Base-by-base conservation (phyloP, 2,113 vertebrate genomes). In the crab-eating macaque (Macaca fascicularis) region DNA sequence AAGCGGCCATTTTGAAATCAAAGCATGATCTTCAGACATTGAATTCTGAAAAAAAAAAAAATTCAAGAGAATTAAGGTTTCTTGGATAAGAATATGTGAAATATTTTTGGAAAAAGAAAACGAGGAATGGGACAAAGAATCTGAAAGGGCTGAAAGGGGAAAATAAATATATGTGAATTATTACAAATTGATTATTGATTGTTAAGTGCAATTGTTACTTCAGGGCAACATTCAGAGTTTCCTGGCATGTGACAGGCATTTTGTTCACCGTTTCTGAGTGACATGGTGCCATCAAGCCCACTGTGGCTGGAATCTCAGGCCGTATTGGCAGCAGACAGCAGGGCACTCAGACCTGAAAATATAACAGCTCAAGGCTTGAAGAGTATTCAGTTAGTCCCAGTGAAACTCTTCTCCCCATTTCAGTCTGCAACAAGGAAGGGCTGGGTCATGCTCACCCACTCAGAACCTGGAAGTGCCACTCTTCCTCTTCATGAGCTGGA, bases 1-100 rank as follows among this genome's bases (percentile, higher is more conserved):
- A 20, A 57, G 45, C 55, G 52, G 52, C 32, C 40, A 76, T 87
- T 92, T 64, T 92, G 32, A 94, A 95, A 52, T 84, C 87, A 95
- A 79, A 93, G 32, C 43, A 12, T 40, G 70, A 55, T 59, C 43
- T 83, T 80, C 75, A 89, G 55, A 38, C 17, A n/a, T 10, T 59
- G 50, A 72, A 81, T 76, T 88, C 35, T 94, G 72, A 50, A 52
- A 22, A 32, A 93, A 38, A 38, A 43, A 92, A 83, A 61, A 81
- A 6, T 79, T 70, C 2, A 75, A 32, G n/a, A 32, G 38, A 70
- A 64, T 64, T 64, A 11, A 64, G 61, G 12, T 64, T 64, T 64
- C 27, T 64, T 64, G 61, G 27, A 32, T 64, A 64, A 64, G 27
- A 64, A 32, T 30, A 64, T 64, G 61, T 32, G 27, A 64, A 30